Conservation (phyloP, 2,113 vertebrate species). For the Varanus salvator region DNA sequence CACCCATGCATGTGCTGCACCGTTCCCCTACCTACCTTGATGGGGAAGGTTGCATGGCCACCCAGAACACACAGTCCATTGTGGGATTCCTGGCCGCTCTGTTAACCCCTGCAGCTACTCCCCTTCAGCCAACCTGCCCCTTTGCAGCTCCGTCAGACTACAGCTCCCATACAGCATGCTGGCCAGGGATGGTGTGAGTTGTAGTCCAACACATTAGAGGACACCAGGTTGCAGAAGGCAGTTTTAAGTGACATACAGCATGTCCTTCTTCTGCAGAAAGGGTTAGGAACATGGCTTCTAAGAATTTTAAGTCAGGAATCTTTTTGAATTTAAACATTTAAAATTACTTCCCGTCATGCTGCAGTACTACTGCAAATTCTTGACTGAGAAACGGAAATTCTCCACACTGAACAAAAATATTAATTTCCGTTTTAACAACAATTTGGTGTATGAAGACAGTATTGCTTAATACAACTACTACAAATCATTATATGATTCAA, state of each 20-base stretch:
- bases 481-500: background rate
- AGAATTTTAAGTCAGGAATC: background rate
- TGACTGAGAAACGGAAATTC: background rate
- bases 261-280: background rate
- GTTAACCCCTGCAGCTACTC: too few relatives aligned
- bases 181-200: too few relatives aligned
- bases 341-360: background rate
- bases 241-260: background rate
- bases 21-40: too few relatives aligned
- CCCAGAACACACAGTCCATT: too few relatives aligned
- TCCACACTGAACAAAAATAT: background rate
- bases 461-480: background rate
- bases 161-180: too few relatives aligned
- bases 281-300: background rate
- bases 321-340: background rate
- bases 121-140: too few relatives aligned
- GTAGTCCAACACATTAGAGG: too few relatives aligned
- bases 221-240: too few relatives aligned
- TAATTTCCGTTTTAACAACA: background rate
- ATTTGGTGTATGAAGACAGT: background rate
- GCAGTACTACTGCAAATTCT: background rate
- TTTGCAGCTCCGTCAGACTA: too few relatives aligned
- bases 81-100: too few relatives aligned
- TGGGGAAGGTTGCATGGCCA: too few relatives aligned
- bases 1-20: too few relatives aligned